phyloP scores from a whole-genome alignment of 2,888 invertebrate genomes.

The Scaptodrosophila latifasciaeformis region DNA sequence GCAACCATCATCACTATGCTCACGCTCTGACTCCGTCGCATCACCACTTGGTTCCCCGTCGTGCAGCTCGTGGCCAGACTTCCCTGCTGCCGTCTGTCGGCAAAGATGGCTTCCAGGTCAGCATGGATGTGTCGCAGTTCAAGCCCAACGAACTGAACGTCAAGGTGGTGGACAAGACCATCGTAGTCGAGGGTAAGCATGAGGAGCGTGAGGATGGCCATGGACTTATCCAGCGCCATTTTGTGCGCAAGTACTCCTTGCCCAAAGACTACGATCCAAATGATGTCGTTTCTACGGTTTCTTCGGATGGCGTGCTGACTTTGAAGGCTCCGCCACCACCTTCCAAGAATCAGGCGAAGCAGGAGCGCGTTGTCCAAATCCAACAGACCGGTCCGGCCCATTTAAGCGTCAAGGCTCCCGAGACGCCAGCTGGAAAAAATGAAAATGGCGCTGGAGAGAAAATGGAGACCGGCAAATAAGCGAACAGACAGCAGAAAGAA shows the following conservation, averaged over 20 bases:
- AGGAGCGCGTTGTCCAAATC: conserved; percentile 77
- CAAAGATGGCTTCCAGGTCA: conserved; percentile 83
- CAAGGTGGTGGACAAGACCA: conserved; percentile 83
- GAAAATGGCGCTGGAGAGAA: conserved; percentile 37
- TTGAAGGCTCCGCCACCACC: conserved; percentile 82
- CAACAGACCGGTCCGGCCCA: conserved; percentile 79
- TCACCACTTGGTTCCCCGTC: conserved; percentile 61
- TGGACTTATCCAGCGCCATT: conserved; percentile 84
- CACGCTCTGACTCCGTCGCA: conserved; percentile 77
- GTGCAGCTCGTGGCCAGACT: conserved; percentile 74
- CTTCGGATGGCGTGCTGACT: conserved; percentile 84
- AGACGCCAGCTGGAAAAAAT: conserved; percentile 13
- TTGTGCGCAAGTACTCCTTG: conserved; percentile 83
- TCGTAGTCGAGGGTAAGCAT: conserved; percentile 85
- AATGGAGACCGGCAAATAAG: conserved; percentile 43
- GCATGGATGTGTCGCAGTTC: conserved; percentile 86
- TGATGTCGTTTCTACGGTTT: conserved; percentile 83
- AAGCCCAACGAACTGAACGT: conserved; percentile 86
- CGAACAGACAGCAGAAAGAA: background rate
- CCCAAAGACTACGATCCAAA: conserved; percentile 86
- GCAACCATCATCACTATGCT: conserved; percentile 23
- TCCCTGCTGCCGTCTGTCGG: conserved; percentile 71
- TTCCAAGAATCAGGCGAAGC: conserved; percentile 60
- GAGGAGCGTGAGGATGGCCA: conserved; percentile 84
- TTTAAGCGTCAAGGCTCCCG: conserved; percentile 57